Percentiles rank a stretch among this genome's conserved stretches.
These are phyloP conservation scores for Stratiolaelaps scimitus DNA, from an alignment of 1,140 invertebrate species.

Conservation along the genomic window DNA sequence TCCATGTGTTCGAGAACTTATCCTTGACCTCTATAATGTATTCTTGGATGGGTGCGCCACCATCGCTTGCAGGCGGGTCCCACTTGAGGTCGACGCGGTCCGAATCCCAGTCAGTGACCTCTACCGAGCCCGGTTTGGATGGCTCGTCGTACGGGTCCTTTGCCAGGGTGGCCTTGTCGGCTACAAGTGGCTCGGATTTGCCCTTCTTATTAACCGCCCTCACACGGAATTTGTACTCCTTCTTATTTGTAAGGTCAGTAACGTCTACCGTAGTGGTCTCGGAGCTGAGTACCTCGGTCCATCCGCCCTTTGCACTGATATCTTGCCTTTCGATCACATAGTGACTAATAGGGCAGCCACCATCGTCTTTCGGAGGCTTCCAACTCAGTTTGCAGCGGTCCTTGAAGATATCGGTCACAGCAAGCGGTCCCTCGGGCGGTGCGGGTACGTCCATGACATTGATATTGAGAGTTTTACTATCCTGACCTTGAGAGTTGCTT, in stretches of 20 bases:
- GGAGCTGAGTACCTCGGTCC: conserved; percentile 59
- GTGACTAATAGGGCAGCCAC: conserved; percentile 72
- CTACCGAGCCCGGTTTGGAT: conserved; percentile 72
- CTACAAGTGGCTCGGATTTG: conserved; percentile 64
- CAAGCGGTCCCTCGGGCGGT: conserved; percentile 66
- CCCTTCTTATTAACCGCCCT: conserved; percentile 74
- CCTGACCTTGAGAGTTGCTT: conserved; percentile 72
- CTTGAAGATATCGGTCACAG: conserved; percentile 80
- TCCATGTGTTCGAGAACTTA: conserved; percentile 70
- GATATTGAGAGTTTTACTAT: conserved; percentile 63
- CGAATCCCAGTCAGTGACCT: conserved; percentile 89
- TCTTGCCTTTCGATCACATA: conserved; percentile 93
- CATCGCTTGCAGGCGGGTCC: conserved; percentile 73
- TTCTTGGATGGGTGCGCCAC: conserved; percentile 83
- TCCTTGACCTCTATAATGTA: conserved; percentile 94
- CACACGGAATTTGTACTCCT: conserved; percentile 87
- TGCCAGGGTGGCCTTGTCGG: conserved; percentile 70
- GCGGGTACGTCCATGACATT: conserved; percentile 61
- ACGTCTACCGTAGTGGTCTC: conserved; percentile 64
- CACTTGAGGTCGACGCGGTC: conserved; percentile 83
- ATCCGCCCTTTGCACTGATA: conserved; percentile 53
- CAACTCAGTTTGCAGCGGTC: conserved; percentile 80
- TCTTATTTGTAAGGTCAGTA: conserved; percentile 69
- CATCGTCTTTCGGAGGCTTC: conserved; percentile 82
- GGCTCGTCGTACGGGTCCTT: conserved; percentile 98